Evolutionary conservation across 2,113 vertebrate genomes (phyloP).

Genomic region (Trinectes maculatus): DNA sequence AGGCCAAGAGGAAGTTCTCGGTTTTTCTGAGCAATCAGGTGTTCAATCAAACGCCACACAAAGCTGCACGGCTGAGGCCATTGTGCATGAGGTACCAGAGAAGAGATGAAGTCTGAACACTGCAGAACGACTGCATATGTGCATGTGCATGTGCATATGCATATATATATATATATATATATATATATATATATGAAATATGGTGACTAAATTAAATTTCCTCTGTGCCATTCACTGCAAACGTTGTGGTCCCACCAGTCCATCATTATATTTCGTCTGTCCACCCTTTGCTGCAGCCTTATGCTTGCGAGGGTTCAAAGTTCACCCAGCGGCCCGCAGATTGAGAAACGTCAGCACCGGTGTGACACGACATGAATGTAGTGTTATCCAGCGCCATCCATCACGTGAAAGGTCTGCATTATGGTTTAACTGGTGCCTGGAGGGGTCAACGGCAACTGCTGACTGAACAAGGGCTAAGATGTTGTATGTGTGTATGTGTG

Average conservation of each 20-base stretch:
- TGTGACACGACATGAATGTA: constrained; percentile 36
- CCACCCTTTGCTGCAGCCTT: not conserved
- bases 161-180: too few relatives aligned
- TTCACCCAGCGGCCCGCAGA: constrained; percentile 4
- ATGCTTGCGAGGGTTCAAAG: constrained; percentile 15
- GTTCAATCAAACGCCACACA: not conserved
- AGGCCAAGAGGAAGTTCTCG: not conserved
- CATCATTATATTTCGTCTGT: not conserved
- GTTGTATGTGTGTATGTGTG: constrained; percentile 24
- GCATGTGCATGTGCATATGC: too few relatives aligned
- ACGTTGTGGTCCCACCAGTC: not conserved
- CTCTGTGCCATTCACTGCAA: too few relatives aligned
- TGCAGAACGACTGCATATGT: too few relatives aligned
- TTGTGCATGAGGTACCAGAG: not conserved
- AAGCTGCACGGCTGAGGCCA: not conserved
- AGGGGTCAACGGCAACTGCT: constrained; percentile 66
- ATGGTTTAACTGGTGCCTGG: constrained; percentile 43
- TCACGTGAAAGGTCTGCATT: constrained; percentile 63
- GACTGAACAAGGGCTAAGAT: constrained; percentile 55
- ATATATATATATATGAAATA: too few relatives aligned
- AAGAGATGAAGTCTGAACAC: not conserved
- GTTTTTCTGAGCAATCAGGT: too few relatives aligned
- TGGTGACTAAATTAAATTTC: too few relatives aligned
- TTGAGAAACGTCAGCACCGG: constrained; percentile 27
- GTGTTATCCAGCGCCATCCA: constrained; percentile 49